Base-by-base conservation (phyloP, 2,888 invertebrate genomes). In the Sepiola atlantica region DNA sequence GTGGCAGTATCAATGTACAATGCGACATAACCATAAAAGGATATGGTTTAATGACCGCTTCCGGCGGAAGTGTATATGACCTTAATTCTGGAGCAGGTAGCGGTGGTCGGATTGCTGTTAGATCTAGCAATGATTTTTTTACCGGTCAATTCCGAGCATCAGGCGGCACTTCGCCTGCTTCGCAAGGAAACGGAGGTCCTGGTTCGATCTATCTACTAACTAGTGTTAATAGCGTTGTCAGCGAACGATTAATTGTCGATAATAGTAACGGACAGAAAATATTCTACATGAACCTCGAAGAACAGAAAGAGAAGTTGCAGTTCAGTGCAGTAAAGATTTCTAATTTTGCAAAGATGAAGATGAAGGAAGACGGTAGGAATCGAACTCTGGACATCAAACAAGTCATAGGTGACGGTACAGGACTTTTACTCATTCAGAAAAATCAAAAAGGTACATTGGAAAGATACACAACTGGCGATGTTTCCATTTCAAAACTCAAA, bases 331-430 rank as follows among this genome's bases (percentile, higher is more conserved):
- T 96, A 21, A 95, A 96, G 77, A 94, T 96, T 35, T 95, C 95
- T 94, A 96, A 96, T 94, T 95, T 95, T 95, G 96, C 96, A 28
- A 96, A 96, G 93, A 94, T 96, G 16, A 96, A 96, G 93, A 90
- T 96, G 14, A 94, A 95, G 10, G 94, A 95, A 54, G 96, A 96
- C 95, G 95, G 95, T 20, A 28, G 94, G 2, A 94, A 92, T 35
- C 95, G 96, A 94, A 94, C 94, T 10, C 95, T 96, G 21, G 95
- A 95, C 92, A 95, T 96, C 18, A 94, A 95, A 55, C 96, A 96
- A 94, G 95, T 96, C 0, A 95, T 95, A 91, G 96, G 96, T 14
- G 96, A 96, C 94, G 96, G 96, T 10, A 96, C 96, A 35, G 96
- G 96, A 14, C 94, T 96, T 45, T 77, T 96, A 16, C 95, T 96